Base-by-base conservation (phyloP, 1,140 invertebrate species). In the Rhopalosiphum maidis region DNA sequence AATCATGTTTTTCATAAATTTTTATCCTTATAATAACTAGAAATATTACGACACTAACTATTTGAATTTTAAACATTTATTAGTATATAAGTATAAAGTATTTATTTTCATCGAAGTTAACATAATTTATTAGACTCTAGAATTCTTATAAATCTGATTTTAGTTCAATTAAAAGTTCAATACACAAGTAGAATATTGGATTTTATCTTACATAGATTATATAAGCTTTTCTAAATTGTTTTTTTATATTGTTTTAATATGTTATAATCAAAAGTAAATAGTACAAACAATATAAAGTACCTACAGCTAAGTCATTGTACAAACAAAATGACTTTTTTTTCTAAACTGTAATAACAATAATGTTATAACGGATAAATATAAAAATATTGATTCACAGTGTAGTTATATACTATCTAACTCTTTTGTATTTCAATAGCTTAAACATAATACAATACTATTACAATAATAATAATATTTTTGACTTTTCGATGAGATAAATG, bases 241-340 rank as follows among this genome's bases (percentile, higher is more conserved):
- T 15, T 54, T 18, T n/a, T 15, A 30, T 68, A 25, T 68, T 77
- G 30, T 77, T 77, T 77, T 77, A 77, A 77, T 77, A 77, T 77
- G 4, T 77, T 77, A 77, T 77, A n/a, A 77, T 77, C n/a, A 77
- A 68, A 77, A 77, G n/a, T 77, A n/a, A 77, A 77, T 77, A n/a
- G 60, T 35, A n/a, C 30, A 18, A n/a, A 35, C 60, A 68, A 68
- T 68, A 18, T 77, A 77, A 77, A n/a, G n/a, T 77, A 77, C n/a
- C 60, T n/a, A n/a, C 15, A 77, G 15, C 60, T 68, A 68, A 15
- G 11, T 68, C 15, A n/a, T n/a, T 77, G 60, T 77, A 77, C 60
- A 77, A 77, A 15, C 1, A 15, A 77, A 77, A 77, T n/a, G 0
- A n/a, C 30, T 21, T 77, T n/a, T 68, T 68, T 68, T 60, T 35